phyloP scores from a whole-genome alignment of 2,797 vertebrate species.

The Streptopelia turtur region DNA sequence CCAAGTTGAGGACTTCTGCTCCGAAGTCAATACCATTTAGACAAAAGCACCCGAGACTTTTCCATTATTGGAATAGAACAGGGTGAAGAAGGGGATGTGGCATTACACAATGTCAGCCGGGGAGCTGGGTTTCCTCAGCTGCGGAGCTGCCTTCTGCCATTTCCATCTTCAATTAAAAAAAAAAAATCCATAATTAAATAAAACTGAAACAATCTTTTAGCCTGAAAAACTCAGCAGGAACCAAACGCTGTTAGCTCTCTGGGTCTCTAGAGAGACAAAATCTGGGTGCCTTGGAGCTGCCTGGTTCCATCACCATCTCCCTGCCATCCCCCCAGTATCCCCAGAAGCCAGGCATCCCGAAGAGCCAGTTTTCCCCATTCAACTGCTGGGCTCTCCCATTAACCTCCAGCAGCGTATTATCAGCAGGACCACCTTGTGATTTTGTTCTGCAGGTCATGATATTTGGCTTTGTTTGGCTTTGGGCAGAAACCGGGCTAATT shows the following conservation, averaged over 20 bases:
- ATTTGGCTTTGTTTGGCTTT: background rate
- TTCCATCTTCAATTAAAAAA: background rate
- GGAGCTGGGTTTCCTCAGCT: background rate
- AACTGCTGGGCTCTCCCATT: accelerated
- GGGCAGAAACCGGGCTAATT: background rate
- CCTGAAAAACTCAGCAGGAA: background rate
- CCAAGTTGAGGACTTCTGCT: background rate
- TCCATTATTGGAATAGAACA: background rate
- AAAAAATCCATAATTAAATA: background rate
- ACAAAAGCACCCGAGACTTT: background rate
- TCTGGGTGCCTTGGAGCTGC: accelerated
- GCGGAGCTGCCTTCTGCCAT: background rate
- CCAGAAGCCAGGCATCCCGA: accelerated
- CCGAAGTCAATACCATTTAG: background rate
- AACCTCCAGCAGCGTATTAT: accelerated
- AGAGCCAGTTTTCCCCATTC: accelerated
- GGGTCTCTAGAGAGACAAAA: constrained; percentile 7
- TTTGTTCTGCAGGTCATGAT: background rate
- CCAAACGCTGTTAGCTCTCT: background rate
- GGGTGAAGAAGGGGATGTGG: background rate
- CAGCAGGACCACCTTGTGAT: accelerated
- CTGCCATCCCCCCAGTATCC: accelerated
- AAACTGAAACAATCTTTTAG: background rate
- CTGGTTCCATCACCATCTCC: background rate
- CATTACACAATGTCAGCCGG: accelerated